Evolutionary conservation across 2,797 vertebrate species (phyloP), one percentile per base, ranked within the genome.

Genomic region (Emys orbicularis): DNA sequence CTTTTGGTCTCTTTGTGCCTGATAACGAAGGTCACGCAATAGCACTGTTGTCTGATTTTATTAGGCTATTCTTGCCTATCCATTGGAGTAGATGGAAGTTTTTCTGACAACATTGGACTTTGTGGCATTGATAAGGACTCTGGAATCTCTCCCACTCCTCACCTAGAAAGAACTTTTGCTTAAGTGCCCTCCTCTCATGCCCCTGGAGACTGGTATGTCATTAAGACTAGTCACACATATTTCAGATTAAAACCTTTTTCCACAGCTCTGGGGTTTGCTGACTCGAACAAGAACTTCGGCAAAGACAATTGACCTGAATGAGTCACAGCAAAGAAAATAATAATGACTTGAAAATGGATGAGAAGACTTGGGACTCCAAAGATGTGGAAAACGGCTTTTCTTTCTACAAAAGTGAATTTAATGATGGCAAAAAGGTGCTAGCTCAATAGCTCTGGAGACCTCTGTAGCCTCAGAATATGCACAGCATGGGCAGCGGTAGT

Each of bases 161-260:
- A 94, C 93, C 84, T 83, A 88, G 44, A 19, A 92, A 76, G 50
- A 65, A 84, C 56, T 93, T 93, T 95, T 81, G 90, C 79, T 87
- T 90, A 91, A 41, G 18, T 89, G 83, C 79, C 96, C 97, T 94
- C 57, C 54, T 72, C 91, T 68, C 86, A 86, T 37, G 89, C 47
- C 80, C 18, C 91, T 84, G 50, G 88, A 97, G 95, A 90, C 41
- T 23, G 68, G 89, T 74, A 96, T 93, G 86, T 89, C 93, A 91
- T 18, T 50, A 95, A 97, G 90, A 92, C 81, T 87, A 96, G 88
- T 80, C 93, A 95, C 83, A 86, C 15, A 86, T 83, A 89, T 92
- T 95, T 96, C 93, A 94, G 96, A 94, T 95, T 95, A 94, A 97
- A 95, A 97, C 79, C 52, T 72, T 31, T 95, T 96, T 86, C 94